phyloP scores from a whole-genome alignment of 1,140 invertebrate species.

The Lutraria rhynchaena region DNA sequence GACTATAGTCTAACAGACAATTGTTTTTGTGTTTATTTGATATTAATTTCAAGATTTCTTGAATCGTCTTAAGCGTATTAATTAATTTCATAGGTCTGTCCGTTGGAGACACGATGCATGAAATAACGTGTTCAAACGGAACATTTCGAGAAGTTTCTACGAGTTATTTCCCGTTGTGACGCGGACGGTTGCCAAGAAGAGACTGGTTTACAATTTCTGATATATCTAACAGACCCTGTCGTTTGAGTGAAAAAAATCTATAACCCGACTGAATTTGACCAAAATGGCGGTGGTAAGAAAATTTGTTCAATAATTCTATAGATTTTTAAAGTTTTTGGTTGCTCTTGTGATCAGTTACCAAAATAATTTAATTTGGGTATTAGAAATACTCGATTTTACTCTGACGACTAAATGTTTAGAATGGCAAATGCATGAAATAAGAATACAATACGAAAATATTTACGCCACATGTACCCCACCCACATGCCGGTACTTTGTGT shows the following conservation, averaged over 20 bases:
- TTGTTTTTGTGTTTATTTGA: too few species aligned
- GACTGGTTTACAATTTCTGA: conserved; percentile 4
- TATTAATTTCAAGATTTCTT: too few species aligned
- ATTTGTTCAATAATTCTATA: neutral
- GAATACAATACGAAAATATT: neutral
- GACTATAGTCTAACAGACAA: too few species aligned
- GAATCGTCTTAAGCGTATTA: too few species aligned
- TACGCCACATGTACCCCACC: too few species aligned
- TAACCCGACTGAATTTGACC: neutral
- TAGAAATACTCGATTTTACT: neutral
- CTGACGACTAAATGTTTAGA: neutral
- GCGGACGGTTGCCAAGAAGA: conserved; percentile 21
- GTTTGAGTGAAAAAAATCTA: neutral
- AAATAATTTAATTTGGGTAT: neutral
- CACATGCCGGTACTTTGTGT: too few species aligned
- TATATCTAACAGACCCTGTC: neutral
- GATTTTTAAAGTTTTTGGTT: neutral
- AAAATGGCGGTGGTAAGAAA: conserved; percentile 25
- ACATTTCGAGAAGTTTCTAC: conserved; percentile 23
- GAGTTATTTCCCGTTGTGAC: conserved; percentile 17
- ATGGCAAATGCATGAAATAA: neutral
- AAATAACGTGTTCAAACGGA: neutral
- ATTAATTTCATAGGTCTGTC: too few species aligned
- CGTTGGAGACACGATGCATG: too few species aligned
- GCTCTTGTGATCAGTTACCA: neutral